Evolutionary conservation across 2,113 vertebrate genomes (phyloP), one percentile per base, ranked within the genome.

Genomic region (Heptranchias perlo): DNA sequence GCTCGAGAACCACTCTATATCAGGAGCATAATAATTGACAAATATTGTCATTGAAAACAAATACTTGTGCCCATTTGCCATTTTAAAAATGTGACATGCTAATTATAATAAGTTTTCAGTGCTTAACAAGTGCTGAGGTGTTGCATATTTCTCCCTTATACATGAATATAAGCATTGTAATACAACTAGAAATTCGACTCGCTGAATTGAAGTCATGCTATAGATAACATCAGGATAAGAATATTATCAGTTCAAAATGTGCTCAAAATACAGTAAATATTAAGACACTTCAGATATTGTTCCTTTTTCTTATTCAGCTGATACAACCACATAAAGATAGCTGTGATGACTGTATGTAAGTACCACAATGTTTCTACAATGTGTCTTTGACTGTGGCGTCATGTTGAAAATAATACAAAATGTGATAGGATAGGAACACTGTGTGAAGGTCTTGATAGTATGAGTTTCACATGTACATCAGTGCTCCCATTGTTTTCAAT

Each of bases 71-170:
- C 21, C 11, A 69, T 35, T 95, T 73, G 28, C 25, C 44, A 91
- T 73, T 95, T 95, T 18, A 69, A 69, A 73, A 95, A 49, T 95
- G 93, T 95, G 64, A 95, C 64, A 49, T 95, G 94, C 47, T 47
- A 49, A 25, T 7, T 94, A 67, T 73, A 31, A 95, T 52, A 94
- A 28, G 11, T 64, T 95, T 95, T 95, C 94, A 95, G 94, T 95
- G 94, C 21, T 28, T 31, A 95, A 95, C 47, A 39, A 52, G 94
- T 69, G 54, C 16, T 21, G 65, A 95, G 47, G 39, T 52, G 39
- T 52, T 89, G 86, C 49, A 69, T 94, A 94, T 44, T 64, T 94
- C 39, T 64, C 92, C 25, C n/a, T 28, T 94, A 47, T 67, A 49
- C 28, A 28, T 47, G 65, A 69, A 95, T 52, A 69, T 69, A 73